Base-by-base conservation (phyloP, 2,888 invertebrate genomes). In the Venustoraphidia nigricollis region DNA sequence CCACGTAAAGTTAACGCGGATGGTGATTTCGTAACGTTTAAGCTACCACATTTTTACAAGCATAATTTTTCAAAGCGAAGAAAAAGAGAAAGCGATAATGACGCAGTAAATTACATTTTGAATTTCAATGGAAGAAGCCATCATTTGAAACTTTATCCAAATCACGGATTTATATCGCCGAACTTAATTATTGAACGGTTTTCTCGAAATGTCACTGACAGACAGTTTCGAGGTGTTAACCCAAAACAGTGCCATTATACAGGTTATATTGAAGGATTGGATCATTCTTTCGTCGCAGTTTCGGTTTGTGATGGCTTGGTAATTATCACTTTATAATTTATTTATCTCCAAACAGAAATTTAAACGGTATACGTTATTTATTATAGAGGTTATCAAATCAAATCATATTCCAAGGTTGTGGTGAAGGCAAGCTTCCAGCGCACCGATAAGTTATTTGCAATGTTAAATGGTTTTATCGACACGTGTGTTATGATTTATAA, bases 271-370 rank as follows among this genome's bases (percentile, higher is more conserved):
- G 60, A 65, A 43, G 67, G 66, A 38, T 55, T 62, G 34, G 53
- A 60, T 9, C 57, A 64, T 45, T 74, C 74, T 1, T 66, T 64
- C 47, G 74, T 66, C 0, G 74, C 74, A 1, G 52, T 76, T 11
- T 72, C 74, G 3, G 64, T 73, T 5, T 75, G 75, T 55, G 65
- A 66, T 44, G 68, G 67, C 59, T 59, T 68, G 59, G 69, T 68
- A 57, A 58, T 57, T 58, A 41, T 41, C 11, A 41, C 43, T 46
- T 6, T 27, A 6, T 27, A 27, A 27, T 27, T 6, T 6, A 27
- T 27, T 17, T 27, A 27, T 27, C 1, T 1, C 3, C 27, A 27
- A 6, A 27, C 27, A 27, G 27, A 17, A 3, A 17, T 17, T 17
- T 17, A 17, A 17, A 17, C 17, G 17, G 2, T 17, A 17, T 2